Evolutionary conservation across 1,140 invertebrate genomes (phyloP).

Genomic region (Sitophilus oryzae): DNA sequence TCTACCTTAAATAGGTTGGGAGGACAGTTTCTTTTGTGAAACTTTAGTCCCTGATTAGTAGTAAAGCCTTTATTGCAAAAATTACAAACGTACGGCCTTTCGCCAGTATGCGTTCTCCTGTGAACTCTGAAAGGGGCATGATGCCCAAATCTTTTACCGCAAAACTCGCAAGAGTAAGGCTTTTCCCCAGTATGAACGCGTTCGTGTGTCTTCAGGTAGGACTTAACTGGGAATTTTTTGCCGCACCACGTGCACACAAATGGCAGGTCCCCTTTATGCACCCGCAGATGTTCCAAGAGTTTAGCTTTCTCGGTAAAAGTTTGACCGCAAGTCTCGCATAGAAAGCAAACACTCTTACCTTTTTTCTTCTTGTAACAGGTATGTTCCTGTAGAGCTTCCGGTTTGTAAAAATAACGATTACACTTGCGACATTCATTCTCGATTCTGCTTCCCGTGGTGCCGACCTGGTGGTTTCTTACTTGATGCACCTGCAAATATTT

Average conservation of each 20-base stretch:
- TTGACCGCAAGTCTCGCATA: slow-evolving; percentile 51
- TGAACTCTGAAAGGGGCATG: slow-evolving; percentile 57
- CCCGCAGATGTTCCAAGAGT: slow-evolving; percentile 53
- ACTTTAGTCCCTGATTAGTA: slow-evolving; percentile 20
- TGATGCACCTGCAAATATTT: slow-evolving; percentile 43
- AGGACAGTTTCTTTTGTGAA: slow-evolving; percentile 18
- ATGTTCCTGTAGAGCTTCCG: slow-evolving; percentile 47
- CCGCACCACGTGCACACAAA: slow-evolving; percentile 49
- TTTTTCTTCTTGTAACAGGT: slow-evolving; percentile 33
- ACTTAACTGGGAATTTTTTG: slow-evolving; percentile 48
- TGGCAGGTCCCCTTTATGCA: slow-evolving; percentile 49
- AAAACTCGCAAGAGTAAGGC: slow-evolving; percentile 60
- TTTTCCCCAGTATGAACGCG: slow-evolving; percentile 60
- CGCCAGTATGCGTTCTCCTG: slow-evolving; percentile 57
- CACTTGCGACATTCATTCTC: slow-evolving; percentile 38
- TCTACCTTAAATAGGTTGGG: slow-evolving; percentile 10
- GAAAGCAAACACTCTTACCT: slow-evolving; percentile 17
- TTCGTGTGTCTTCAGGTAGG: slow-evolving; percentile 54
- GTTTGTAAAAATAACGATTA: slow-evolving; percentile 44
- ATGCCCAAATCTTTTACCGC: slow-evolving; percentile 73
- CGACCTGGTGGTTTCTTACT: slow-evolving; percentile 45
- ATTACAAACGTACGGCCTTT: slow-evolving; percentile 66
- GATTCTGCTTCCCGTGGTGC: slow-evolving; percentile 27
- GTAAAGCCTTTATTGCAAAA: slow-evolving; percentile 60
- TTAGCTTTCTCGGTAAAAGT: slow-evolving; percentile 53